A percentile compares a stretch with the other conserved stretches of the same genome.
Evolutionary conservation across 2,888 invertebrate species (phyloP).

Genomic region (Spicauda simplicius): DNA sequence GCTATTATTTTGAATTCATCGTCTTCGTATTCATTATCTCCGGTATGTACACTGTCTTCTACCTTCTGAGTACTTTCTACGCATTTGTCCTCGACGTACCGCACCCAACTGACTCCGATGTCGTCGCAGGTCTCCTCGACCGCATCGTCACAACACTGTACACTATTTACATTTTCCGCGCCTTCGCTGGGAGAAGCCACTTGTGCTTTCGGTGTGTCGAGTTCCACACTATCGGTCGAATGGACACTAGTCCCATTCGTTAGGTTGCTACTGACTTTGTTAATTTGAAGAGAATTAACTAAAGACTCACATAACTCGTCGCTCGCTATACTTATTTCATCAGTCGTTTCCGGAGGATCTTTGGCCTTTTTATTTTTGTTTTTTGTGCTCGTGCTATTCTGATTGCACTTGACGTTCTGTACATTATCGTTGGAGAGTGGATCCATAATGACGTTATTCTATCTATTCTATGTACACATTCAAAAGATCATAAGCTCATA

Average conservation of each 20-base stretch:
- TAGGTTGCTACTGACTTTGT: conserved; percentile 73
- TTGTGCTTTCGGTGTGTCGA: conserved; percentile 56
- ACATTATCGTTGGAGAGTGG: conserved; percentile 71
- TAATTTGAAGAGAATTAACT: conserved; percentile 75
- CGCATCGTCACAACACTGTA: conserved; percentile 64
- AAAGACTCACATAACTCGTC: conserved; percentile 71
- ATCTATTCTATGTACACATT: conserved; percentile 78
- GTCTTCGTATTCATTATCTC: conserved; percentile 46
- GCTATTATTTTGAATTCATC: conserved; percentile 76
- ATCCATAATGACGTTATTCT: conserved; percentile 73
- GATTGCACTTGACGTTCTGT: conserved; percentile 74
- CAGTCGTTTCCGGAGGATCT: conserved; percentile 72
- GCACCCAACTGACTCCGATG: conserved; percentile 27
- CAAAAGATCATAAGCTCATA: conserved; percentile 68
- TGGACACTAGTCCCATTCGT: conserved; percentile 78
- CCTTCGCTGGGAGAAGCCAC: conserved; percentile 54
- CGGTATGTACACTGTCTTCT: conserved; percentile 47
- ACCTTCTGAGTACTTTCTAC: conserved; percentile 48
- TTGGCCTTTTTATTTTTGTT: conserved; percentile 80
- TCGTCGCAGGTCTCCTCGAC: not conserved
- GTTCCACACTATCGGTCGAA: conserved; percentile 59
- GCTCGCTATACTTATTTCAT: conserved; percentile 67
- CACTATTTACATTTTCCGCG: conserved; percentile 70
- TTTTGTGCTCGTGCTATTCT: conserved; percentile 70
- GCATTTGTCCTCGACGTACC: conserved; percentile 27